Percentiles rank a stretch among this genome's conserved stretches.
Evolutionary conservation across 1,140 invertebrate species (phyloP).

Genomic region (Drosophila auraria): DNA sequence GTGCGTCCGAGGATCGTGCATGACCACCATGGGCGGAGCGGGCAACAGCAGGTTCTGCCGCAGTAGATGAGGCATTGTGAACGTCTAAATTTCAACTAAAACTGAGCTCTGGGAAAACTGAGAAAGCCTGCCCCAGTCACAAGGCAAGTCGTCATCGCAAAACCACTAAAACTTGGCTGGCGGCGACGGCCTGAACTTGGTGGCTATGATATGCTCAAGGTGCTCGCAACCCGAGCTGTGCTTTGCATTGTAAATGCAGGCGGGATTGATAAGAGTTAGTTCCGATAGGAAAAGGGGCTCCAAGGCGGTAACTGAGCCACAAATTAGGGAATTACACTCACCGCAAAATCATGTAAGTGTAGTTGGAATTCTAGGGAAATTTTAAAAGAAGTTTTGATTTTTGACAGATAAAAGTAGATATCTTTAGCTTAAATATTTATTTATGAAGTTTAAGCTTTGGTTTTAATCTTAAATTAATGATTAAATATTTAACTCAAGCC

Average conservation of each 20-base stretch:
- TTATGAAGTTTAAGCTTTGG: not conserved
- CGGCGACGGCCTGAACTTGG: slow-evolving; percentile 65
- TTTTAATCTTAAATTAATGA: not conserved
- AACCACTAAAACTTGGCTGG: slow-evolving; percentile 60
- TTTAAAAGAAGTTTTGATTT: not conserved
- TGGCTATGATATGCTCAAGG: slow-evolving; percentile 57
- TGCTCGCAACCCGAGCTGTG: slow-evolving; percentile 16
- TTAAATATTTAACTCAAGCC: slow-evolving; percentile 3
- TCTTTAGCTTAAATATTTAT: not conserved
- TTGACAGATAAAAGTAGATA: not conserved
- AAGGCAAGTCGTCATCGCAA: slow-evolving; percentile 39
- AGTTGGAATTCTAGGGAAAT: no score
- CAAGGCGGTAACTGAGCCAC: slow-evolving; percentile 14
- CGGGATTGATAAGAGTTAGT: slow-evolving; percentile 39
- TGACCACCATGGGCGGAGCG: slow-evolving; percentile 47
- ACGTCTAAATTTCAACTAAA: slow-evolving; percentile 57
- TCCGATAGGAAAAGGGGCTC: slow-evolving; percentile 25
- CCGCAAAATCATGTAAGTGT: slow-evolving; percentile 5
- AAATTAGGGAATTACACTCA: not conserved
- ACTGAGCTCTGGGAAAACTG: slow-evolving; percentile 2
- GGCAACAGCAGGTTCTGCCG: slow-evolving; percentile 66
- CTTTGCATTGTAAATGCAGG: slow-evolving; percentile 46
- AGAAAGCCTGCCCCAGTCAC: slow-evolving; percentile 16
- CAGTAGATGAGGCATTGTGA: slow-evolving; percentile 61
- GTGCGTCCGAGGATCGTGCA: slow-evolving; percentile 71